Conservation (phyloP, 2,113 vertebrate genomes). For the Otolemur garnettii region DNA sequence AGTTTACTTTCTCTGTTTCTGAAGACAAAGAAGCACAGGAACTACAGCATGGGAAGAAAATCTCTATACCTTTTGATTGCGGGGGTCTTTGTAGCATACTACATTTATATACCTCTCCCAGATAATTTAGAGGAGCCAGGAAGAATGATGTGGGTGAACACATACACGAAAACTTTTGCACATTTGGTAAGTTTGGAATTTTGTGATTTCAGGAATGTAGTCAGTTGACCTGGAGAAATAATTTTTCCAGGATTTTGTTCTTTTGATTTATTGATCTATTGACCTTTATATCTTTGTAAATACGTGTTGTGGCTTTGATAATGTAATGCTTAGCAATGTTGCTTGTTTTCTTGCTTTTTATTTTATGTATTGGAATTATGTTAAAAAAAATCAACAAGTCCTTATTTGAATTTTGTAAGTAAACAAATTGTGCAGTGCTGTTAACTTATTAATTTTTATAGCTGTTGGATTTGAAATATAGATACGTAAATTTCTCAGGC, state of each 20-base stretch:
- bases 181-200: constrained; percentile 89
- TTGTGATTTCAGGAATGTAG: not conserved
- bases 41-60: constrained; percentile 88
- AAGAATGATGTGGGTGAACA: constrained; percentile 89
- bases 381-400: not conserved
- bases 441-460: too few relatives aligned
- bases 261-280: not conserved
- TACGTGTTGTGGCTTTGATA: not conserved
- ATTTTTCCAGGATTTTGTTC: not conserved
- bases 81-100: constrained; percentile 88
- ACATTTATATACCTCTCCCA: constrained; percentile 90
- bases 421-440: too few relatives aligned
- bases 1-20: not conserved
- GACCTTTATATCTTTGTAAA: not conserved
- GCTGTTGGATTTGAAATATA: too few relatives aligned
- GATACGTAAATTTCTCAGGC: too few relatives aligned
- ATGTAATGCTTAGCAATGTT: not conserved
- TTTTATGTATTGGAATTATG: not conserved
- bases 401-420: too few relatives aligned
- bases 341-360: not conserved
- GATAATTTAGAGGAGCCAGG: constrained; percentile 89
- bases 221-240: not conserved
- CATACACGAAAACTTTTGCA: constrained; percentile 80
- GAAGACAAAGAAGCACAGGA: not conserved
- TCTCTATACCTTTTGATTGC: constrained; percentile 84